phyloP scores from a whole-genome alignment of 2,797 vertebrate species.

The Coreius guichenoti region DNA sequence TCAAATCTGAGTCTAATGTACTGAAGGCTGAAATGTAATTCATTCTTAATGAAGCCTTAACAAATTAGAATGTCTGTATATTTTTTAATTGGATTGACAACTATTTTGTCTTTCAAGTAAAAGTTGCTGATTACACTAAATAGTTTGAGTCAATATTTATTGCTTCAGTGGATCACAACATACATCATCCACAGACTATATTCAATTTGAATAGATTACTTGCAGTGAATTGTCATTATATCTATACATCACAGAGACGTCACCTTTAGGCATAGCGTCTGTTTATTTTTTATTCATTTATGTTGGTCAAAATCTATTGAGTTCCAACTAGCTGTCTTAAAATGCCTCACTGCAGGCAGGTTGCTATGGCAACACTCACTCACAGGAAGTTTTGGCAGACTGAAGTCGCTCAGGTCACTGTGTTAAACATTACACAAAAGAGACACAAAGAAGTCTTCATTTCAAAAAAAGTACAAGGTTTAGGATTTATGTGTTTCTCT shows the following conservation, averaged over 20 bases:
- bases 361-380: conserved; percentile 73
- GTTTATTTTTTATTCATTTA: not conserved
- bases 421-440: conserved; percentile 60
- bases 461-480: conserved; percentile 1
- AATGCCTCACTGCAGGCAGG: conserved; percentile 65
- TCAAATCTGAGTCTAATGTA: not conserved
- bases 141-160: no score
- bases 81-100: not conserved
- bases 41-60: not conserved
- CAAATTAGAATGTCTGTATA: not conserved
- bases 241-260: not conserved
- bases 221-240: not conserved
- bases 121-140: not conserved
- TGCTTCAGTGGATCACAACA: not conserved
- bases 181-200: no score
- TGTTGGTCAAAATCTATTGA: conserved; percentile 60
- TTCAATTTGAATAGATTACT: not conserved
- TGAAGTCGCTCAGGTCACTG: conserved; percentile 10
- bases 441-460: conserved; percentile 43
- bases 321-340: conserved; percentile 52
- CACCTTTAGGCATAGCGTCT: not conserved
- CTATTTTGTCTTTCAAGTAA: not conserved
- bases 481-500: not conserved
- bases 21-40: not conserved
- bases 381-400: conserved; percentile 65